Evolutionary conservation across 2,888 invertebrate genomes (phyloP), one percentile per base, ranked within the genome.

Genomic region (Isotomurus palustris): DNA sequence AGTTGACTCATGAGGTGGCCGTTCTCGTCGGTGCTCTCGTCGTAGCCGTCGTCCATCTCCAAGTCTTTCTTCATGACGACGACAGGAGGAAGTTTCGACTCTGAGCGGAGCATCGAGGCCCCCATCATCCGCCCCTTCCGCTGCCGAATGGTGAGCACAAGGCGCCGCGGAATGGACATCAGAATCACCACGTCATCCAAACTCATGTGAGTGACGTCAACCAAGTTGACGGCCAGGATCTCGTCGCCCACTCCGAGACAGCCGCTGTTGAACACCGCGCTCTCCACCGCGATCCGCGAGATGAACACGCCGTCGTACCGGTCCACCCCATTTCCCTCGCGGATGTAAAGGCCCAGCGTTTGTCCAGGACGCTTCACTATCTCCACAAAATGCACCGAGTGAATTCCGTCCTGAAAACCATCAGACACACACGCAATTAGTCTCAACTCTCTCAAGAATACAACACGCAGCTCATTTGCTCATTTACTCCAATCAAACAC

Each of bases 301-400:
- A 99, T 96, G 80, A 99, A 99, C 62, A 99, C 97, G 44, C 99
- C 99, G 73, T 95, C 94, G 45, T 86, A 85, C 62, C 94, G 83
- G 73, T 93, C 91, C 53, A 89, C 84, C n/a, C 96, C 97, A 74
- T 99, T 96, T n/a, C 97, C 96, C 73, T 99, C 97, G 38, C 96
- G 83, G 73, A 99, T 96, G 77, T 99, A 99, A 60, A 99, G 82
- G 41, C 99, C 99, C 65, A 99, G 80, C 25, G 96, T 96, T 78
- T 99, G 97, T 14, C 97, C 99, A 0, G 99, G 99, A 72, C 96
- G 84, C 78, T 99, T 99, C 69, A 99, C 94, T 73, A 99, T 96
- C 79, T 99, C 99, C 71, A 99, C 95, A 74, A 95, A 84, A 76
- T 90, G 84, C 62, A 92, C 90, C 70, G 85, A 82, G 75, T 88